Evolutionary conservation across 2,797 vertebrate species (phyloP).

Genomic region (Muscicapa comitata): DNA sequence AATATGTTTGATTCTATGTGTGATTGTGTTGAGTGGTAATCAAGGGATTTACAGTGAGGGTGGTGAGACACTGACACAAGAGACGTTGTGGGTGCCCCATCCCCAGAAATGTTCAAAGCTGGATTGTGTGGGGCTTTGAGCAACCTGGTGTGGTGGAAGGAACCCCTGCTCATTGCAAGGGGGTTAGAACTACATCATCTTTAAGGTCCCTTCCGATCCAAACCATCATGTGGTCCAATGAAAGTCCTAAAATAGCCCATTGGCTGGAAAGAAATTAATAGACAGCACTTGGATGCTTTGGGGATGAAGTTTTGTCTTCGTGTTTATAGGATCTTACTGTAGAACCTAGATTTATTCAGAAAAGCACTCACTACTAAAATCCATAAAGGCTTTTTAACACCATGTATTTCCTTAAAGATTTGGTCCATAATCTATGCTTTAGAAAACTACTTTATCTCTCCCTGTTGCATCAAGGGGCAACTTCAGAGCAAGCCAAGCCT

Average conservation of each 20-base stretch:
- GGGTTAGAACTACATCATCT: not conserved
- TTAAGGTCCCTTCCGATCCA: not conserved
- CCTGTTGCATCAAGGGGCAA: not conserved
- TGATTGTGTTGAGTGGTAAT: not conserved
- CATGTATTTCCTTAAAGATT: not conserved
- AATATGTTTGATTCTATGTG: not conserved
- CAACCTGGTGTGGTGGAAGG: not conserved
- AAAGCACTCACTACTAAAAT: not conserved
- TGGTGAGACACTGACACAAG: not conserved
- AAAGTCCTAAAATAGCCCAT: not conserved
- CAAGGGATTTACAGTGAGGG: not conserved
- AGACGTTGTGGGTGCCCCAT: not conserved
- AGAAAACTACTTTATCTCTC: not conserved
- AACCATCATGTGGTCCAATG: not conserved
- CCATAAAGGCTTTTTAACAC: not conserved
- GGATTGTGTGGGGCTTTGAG: not conserved
- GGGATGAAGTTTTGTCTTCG: not conserved
- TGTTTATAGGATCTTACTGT: not conserved
- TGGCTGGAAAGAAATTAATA: not conserved
- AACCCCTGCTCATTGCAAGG: not conserved
- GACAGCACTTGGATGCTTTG: not conserved
- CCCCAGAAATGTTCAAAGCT: not conserved
- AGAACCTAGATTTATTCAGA: not conserved
- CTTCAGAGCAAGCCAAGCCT: not conserved
- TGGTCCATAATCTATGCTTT: not conserved